Conservation (phyloP, 2,113 vertebrate species). For the Bubalus kerabau region DNA sequence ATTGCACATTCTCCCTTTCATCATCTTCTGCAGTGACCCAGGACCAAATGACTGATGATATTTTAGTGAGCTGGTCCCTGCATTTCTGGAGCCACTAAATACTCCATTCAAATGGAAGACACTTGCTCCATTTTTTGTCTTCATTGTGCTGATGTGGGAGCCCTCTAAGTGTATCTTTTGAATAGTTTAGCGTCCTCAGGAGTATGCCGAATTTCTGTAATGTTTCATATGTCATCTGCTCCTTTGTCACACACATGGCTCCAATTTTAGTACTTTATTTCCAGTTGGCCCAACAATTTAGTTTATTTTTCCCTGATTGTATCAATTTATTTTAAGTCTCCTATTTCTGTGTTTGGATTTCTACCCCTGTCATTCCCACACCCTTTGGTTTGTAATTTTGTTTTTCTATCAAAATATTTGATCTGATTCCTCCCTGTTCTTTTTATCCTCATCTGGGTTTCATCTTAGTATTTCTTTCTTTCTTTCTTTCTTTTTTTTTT, state of each 20-base stretch:
- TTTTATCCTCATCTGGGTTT: slow-evolving; percentile 60
- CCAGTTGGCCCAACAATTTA: slow-evolving; percentile 51
- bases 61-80: slow-evolving; percentile 28
- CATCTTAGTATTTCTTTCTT: slow-evolving; percentile 30
- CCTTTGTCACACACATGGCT: slow-evolving; percentile 68
- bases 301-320: slow-evolving; percentile 74
- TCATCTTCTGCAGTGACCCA: slow-evolving; percentile 8
- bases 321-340: slow-evolving; percentile 70
- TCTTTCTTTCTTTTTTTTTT: background rate
- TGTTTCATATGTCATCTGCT: slow-evolving; percentile 34
- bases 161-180: background rate
- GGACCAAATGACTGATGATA: slow-evolving; percentile 13
- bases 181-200: slow-evolving; percentile 35
- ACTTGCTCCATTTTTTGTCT: background rate
- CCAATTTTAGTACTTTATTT: slow-evolving; percentile 70
- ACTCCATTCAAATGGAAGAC: slow-evolving; percentile 4
- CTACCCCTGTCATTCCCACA: slow-evolving; percentile 54
- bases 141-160: background rate
- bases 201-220: slow-evolving; percentile 42
- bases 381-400: slow-evolving; percentile 56
- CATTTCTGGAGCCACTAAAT: slow-evolving; percentile 24
- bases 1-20: slow-evolving; percentile 17
- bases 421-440: slow-evolving; percentile 32
- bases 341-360: slow-evolving; percentile 71
- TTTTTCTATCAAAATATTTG: slow-evolving; percentile 64